These are phyloP conservation scores for Leptinotarsa tumamoca DNA, from an alignment of 2,888 invertebrate genomes.

Conservation along the genomic window DNA sequence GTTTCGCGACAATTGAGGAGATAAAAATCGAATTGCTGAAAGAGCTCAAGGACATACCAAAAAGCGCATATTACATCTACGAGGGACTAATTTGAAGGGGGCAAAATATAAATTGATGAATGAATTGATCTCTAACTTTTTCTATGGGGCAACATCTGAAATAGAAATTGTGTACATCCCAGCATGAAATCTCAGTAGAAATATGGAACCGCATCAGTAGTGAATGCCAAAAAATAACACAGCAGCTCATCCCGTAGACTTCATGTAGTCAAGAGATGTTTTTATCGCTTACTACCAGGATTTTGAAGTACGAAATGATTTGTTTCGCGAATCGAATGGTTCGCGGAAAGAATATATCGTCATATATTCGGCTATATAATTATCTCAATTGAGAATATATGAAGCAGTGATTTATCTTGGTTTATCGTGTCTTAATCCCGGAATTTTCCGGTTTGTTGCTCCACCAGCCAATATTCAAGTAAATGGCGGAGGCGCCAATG, in stretches of 20 bases:
- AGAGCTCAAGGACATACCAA: too few species aligned
- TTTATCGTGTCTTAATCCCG: background rate
- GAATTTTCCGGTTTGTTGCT: too few species aligned
- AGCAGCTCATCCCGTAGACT: constrained; percentile 51
- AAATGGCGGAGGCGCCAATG: constrained; percentile 7
- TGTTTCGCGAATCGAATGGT: constrained; percentile 59
- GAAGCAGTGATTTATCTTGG: constrained; percentile 34
- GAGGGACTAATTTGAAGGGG: too few species aligned
- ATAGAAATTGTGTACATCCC: too few species aligned
- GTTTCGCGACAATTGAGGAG: too few species aligned
- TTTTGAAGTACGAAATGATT: constrained; percentile 63
- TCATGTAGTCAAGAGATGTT: constrained; percentile 52
- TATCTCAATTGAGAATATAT: constrained; percentile 30
- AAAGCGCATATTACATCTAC: too few species aligned
- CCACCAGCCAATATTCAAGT: accelerated
- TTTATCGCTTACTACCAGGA: constrained; percentile 62
- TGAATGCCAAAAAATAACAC: constrained; percentile 61
- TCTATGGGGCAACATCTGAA: too few species aligned
- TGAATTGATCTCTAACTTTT: too few species aligned
- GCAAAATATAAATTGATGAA: too few species aligned
- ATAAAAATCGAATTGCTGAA: too few species aligned
- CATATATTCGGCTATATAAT: constrained; percentile 44
- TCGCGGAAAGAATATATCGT: constrained; percentile 58
- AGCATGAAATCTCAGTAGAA: too few species aligned
- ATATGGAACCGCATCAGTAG: constrained; percentile 54